Percentiles rank a stretch among this genome's conserved stretches.
These are phyloP conservation scores for Amblyteles armatorius DNA, from an alignment of 2,888 invertebrate genomes.

Conservation along the genomic window DNA sequence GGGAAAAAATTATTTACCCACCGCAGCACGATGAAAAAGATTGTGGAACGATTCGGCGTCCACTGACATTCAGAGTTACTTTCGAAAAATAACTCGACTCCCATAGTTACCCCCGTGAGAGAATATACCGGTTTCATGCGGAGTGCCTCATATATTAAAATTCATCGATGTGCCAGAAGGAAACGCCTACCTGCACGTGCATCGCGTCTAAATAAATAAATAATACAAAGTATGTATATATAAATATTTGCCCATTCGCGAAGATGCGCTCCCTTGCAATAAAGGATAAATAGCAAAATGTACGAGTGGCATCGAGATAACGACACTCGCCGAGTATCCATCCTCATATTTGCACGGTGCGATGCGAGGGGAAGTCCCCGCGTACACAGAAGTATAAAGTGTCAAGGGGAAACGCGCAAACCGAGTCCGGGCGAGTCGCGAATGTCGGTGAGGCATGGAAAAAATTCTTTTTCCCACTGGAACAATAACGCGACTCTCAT, in stretches of 20 bases:
- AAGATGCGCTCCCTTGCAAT: background rate
- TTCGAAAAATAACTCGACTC: background rate
- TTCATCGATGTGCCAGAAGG: background rate
- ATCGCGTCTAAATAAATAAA: slow-evolving; percentile 19
- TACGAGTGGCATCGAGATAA: slow-evolving; percentile 34
- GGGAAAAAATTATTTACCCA: background rate
- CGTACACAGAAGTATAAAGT: slow-evolving; percentile 46
- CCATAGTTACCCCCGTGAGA: background rate
- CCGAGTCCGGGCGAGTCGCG: slow-evolving; percentile 4
- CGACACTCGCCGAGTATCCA: slow-evolving; percentile 46
- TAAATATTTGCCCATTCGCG: background rate
- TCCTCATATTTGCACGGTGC: slow-evolving; percentile 43
- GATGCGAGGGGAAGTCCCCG: too few species aligned
- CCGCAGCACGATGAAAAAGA: background rate
- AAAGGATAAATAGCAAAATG: background rate
- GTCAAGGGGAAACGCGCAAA: slow-evolving; percentile 52
- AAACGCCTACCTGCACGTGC: background rate
- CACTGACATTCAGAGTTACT: background rate
- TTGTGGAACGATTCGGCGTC: background rate
- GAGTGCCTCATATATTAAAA: background rate
- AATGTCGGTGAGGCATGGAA: slow-evolving; percentile 24
- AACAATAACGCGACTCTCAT: slow-evolving; percentile 63
- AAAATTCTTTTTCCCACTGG: slow-evolving; percentile 62
- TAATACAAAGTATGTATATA: slow-evolving; percentile 42
- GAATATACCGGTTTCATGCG: background rate